These are phyloP conservation scores for Pyrochroa serraticornis DNA, from an alignment of 2,888 invertebrate species.

Conservation along the genomic window DNA sequence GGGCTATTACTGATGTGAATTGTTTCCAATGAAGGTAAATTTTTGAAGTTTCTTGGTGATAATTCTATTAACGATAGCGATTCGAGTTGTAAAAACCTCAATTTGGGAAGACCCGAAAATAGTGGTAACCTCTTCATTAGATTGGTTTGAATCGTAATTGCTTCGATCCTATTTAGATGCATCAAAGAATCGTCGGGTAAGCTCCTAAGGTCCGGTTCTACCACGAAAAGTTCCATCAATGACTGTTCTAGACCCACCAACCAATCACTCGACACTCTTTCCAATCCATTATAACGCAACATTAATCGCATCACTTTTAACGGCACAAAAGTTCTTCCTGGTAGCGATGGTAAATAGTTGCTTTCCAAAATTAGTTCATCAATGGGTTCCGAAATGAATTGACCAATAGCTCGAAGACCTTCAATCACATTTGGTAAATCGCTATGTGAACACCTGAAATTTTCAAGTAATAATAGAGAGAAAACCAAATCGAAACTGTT, in stretches of 20 bases:
- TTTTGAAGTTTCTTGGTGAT: slow-evolving; percentile 71
- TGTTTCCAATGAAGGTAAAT: slow-evolving; percentile 75
- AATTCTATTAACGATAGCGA: slow-evolving; percentile 71
- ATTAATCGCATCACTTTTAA: slow-evolving; percentile 78
- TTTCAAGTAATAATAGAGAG: background rate
- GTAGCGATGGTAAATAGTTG: slow-evolving; percentile 83
- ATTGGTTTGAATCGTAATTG: slow-evolving; percentile 81
- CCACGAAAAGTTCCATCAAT: slow-evolving; percentile 82
- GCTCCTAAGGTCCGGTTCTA: slow-evolving; percentile 80
- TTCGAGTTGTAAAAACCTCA: slow-evolving; percentile 77
- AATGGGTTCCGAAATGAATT: slow-evolving; percentile 71
- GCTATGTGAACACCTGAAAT: slow-evolving; percentile 88
- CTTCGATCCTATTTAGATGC: slow-evolving; percentile 77
- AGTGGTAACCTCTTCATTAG: slow-evolving; percentile 76
- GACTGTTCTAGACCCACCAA: slow-evolving; percentile 77
- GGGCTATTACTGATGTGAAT: slow-evolving; percentile 75
- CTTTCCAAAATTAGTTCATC: slow-evolving; percentile 89
- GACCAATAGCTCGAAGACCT: slow-evolving; percentile 73
- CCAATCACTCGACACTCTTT: slow-evolving; percentile 82
- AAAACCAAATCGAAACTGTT: slow-evolving; percentile 38
- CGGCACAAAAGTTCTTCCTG: slow-evolving; percentile 79
- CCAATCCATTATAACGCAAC: slow-evolving; percentile 82
- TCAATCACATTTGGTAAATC: slow-evolving; percentile 78
- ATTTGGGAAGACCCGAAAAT: slow-evolving; percentile 72
- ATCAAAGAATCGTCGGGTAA: slow-evolving; percentile 79